phyloP scores from a whole-genome alignment of 2,113 vertebrate species.

The Pseudorectes ferrugineus region DNA sequence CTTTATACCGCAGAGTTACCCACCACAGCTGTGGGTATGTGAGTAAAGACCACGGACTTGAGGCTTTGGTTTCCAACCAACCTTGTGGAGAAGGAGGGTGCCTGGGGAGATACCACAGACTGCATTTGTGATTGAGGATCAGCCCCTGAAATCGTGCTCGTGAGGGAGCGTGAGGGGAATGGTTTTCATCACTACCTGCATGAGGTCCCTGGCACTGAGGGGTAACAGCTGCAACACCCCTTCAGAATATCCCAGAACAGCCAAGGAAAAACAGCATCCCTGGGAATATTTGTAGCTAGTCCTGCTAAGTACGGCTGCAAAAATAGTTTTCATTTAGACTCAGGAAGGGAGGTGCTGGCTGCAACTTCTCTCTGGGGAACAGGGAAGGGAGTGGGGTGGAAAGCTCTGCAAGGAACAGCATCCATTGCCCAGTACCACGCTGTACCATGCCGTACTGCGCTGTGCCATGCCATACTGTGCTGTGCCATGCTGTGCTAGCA shows the following conservation, averaged over 20 bases:
- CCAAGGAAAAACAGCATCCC: not conserved
- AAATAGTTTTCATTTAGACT: constrained; percentile 44
- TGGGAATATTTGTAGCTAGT: not conserved
- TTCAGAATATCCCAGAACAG: not conserved
- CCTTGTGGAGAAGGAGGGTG: not conserved
- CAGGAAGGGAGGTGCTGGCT: constrained; percentile 50
- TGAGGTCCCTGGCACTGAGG: not conserved
- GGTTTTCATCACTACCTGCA: not conserved
- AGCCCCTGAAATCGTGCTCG: not conserved
- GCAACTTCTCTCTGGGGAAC: not conserved
- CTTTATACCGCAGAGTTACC: not conserved
- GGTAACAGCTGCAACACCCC: not conserved
- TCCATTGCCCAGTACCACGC: not conserved
- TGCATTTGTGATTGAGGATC: not conserved
- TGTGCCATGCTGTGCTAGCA: not conserved
- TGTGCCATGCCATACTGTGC: accelerated
- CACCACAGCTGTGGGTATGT: too few species aligned
- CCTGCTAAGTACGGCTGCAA: not conserved
- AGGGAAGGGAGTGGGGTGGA: constrained; percentile 1
- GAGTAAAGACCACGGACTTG: not conserved
- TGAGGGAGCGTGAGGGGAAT: not conserved
- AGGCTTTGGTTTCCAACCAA: not conserved
- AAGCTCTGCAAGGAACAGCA: not conserved
- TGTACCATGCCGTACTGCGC: accelerated
- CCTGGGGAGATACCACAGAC: not conserved